A percentile compares a stretch with the other conserved stretches of the same genome.
These are phyloP conservation scores for Anoura caudifer DNA, from an alignment of 2,113 vertebrate species.

Conservation along the genomic window DNA sequence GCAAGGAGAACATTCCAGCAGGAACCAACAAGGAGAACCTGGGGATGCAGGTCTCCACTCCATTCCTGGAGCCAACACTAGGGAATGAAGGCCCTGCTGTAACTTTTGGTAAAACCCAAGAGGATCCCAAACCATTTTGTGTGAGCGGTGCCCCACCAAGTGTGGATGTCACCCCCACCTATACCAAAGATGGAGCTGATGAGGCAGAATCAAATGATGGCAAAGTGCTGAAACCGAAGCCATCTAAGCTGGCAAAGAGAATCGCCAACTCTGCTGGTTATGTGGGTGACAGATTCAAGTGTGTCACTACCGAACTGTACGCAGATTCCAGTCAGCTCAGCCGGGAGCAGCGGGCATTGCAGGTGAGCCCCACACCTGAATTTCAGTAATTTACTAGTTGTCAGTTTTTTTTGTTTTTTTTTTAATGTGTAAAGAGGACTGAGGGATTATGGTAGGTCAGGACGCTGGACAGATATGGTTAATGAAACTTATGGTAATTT, in stretches of 20 bases:
- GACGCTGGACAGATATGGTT: constrained; percentile 50
- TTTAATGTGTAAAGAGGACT: constrained; percentile 46
- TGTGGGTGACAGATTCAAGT: constrained; percentile 99
- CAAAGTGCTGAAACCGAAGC: constrained; percentile 87
- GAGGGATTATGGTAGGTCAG: constrained; percentile 46
- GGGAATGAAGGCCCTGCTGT: constrained; percentile 75
- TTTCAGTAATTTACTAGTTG: constrained; percentile 30
- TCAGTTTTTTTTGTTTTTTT: constrained; percentile 58
- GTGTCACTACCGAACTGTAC: constrained; percentile 96
- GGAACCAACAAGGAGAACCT: constrained; percentile 82
- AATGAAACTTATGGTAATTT: constrained; percentile 53
- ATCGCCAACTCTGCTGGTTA: constrained; percentile 98
- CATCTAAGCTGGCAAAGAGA: constrained; percentile 91
- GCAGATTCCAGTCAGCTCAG: constrained; percentile 98
- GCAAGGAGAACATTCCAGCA: constrained; percentile 79
- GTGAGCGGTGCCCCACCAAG: constrained; percentile 75
- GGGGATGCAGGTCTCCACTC: constrained; percentile 72
- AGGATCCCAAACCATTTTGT: constrained; percentile 82
- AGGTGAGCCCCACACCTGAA: constrained; percentile 88
- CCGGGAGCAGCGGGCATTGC: constrained; percentile 96
- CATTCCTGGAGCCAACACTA: constrained; percentile 77
- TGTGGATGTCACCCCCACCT: constrained; percentile 77
- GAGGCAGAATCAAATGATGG: constrained; percentile 80
- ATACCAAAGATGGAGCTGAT: constrained; percentile 84
- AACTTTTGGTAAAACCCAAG: constrained; percentile 82